Evolutionary conservation across 2,797 vertebrate species (phyloP).

Genomic region (Sphenodon punctatus): DNA sequence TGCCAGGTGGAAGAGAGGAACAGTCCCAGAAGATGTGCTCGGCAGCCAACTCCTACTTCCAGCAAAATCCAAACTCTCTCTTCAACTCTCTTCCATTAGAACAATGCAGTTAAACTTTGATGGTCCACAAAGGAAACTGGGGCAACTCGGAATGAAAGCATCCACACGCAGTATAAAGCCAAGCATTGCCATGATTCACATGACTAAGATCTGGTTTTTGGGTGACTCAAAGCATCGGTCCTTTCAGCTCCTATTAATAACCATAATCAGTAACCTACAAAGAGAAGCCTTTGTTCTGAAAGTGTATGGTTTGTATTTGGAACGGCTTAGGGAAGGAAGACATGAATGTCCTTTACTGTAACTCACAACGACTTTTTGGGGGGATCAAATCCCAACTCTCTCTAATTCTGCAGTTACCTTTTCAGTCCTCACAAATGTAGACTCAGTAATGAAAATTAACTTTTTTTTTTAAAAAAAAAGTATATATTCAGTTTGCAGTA

Average conservation of each 20-base stretch:
- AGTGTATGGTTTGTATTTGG: conserved; percentile 65
- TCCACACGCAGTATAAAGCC: conserved; percentile 56
- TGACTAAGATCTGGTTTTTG: conserved; percentile 64
- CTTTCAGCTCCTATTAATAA: conserved; percentile 81
- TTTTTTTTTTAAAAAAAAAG: conserved; percentile 75
- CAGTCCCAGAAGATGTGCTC: conserved; percentile 82
- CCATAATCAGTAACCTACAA: conserved; percentile 72
- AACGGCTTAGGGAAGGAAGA: conserved; percentile 68
- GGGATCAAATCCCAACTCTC: conserved; percentile 75
- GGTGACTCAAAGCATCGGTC: conserved; percentile 79
- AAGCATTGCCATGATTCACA: conserved; percentile 68
- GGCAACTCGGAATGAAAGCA: conserved; percentile 54
- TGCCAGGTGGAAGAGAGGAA: conserved; percentile 80
- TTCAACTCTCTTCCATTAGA: conserved; percentile 78
- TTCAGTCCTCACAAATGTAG: conserved; percentile 85
- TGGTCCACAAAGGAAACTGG: conserved; percentile 72
- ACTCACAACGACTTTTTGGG: conserved; percentile 61
- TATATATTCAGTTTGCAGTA: conserved; percentile 94
- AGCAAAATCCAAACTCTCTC: conserved; percentile 82
- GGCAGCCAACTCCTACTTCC: conserved; percentile 84
- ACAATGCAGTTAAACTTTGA: conserved; percentile 68
- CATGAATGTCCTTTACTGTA: conserved; percentile 58
- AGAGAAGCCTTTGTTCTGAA: conserved; percentile 68
- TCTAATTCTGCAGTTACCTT: conserved; percentile 79
- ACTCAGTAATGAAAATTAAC: conserved; percentile 89